Evolutionary conservation across 2,797 vertebrate species (phyloP).

Genomic region (Pantherophis alleghaniensis): DNA sequence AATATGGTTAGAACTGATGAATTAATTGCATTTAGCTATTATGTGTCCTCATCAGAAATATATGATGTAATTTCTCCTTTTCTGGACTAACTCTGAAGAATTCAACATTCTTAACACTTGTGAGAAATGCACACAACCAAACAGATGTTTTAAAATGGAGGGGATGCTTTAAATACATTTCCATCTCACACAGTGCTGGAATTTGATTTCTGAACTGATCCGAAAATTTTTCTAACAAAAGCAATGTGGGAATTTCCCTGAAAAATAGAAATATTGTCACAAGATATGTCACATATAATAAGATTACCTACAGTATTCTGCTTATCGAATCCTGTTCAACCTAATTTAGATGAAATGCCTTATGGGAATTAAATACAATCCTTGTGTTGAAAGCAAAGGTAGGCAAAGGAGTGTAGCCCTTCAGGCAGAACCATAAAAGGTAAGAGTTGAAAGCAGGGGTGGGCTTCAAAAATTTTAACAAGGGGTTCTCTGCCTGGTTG

Average conservation of each 20-base stretch:
- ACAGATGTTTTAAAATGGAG: slow-evolving; percentile 54
- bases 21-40: slow-evolving; percentile 49
- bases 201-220: slow-evolving; percentile 52
- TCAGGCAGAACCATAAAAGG: not conserved
- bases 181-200: slow-evolving; percentile 36
- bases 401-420: too few relatives aligned
- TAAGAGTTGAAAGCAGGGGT: not conserved
- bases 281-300: slow-evolving; percentile 17
- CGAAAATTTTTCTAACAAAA: slow-evolving; percentile 62
- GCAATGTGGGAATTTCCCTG: slow-evolving; percentile 47
- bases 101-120: slow-evolving; percentile 60
- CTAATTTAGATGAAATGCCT: not conserved
- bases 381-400: not conserved
- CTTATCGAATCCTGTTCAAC: slow-evolving; percentile 21
- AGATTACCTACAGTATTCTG: fast-evolving
- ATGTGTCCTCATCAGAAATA: slow-evolving; percentile 40
- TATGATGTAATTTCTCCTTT: slow-evolving; percentile 11
- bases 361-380: not conserved
- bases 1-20: slow-evolving; percentile 35
- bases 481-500: too few relatives aligned
- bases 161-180: slow-evolving; percentile 39
- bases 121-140: slow-evolving; percentile 54
- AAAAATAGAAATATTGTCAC: slow-evolving; percentile 32
- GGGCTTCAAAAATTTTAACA: too few relatives aligned
- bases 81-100: slow-evolving; percentile 35